phyloP scores from a whole-genome alignment of 2,113 vertebrate genomes.

The Apeltes quadracus region DNA sequence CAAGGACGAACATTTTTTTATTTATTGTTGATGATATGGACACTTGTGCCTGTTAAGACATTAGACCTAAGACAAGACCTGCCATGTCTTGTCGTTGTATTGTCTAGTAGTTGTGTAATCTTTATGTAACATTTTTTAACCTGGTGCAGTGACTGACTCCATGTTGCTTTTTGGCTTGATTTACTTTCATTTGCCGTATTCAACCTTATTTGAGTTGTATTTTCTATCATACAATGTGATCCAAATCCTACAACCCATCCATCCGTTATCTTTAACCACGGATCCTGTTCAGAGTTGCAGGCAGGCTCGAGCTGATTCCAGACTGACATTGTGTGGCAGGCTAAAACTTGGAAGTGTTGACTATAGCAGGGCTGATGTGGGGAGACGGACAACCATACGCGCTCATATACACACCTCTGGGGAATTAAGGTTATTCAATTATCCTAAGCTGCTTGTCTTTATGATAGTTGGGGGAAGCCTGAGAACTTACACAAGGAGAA shows the following conservation, averaged over 20 bases:
- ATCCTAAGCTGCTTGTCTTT: background rate
- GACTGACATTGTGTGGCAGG: background rate
- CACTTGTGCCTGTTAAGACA: background rate
- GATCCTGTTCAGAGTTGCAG: background rate
- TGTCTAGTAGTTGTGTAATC: background rate
- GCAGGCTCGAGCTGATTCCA: background rate
- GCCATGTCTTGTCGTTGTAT: background rate
- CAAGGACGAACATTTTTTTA: background rate
- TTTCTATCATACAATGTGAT: background rate
- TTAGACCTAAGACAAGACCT: background rate
- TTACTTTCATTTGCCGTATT: background rate
- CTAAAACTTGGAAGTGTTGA: background rate
- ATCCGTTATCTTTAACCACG: background rate
- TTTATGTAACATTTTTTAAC: background rate
- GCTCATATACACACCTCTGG: background rate
- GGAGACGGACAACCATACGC: background rate
- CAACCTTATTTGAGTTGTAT: background rate
- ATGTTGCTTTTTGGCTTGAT: background rate
- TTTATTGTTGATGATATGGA: background rate
- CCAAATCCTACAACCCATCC: background rate
- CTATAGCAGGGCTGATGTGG: background rate
- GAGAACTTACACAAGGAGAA: background rate
- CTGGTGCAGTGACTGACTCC: background rate
- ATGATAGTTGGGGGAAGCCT: too few relatives aligned
- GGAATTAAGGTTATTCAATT: background rate